phyloP scores from a whole-genome alignment of 1,140 invertebrate genomes.

The Akabosia matsudoensis region DNA sequence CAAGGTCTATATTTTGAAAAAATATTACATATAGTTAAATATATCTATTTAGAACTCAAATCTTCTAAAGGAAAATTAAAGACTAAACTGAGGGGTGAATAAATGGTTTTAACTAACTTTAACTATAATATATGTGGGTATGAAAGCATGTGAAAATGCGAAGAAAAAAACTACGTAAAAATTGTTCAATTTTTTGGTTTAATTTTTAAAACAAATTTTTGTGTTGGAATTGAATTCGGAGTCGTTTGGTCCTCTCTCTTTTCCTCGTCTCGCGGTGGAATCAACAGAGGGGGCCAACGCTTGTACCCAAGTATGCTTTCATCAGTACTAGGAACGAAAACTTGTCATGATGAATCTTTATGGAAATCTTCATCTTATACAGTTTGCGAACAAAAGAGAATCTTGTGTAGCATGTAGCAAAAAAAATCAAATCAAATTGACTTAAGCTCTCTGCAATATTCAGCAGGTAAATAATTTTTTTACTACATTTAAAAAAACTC shows the following conservation, averaged over 20 bases:
- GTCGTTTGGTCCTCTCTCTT: slow-evolving; percentile 16
- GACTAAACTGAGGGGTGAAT: too few relatives aligned
- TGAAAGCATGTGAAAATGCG: not conserved
- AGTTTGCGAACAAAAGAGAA: slow-evolving; percentile 1
- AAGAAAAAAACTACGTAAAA: not conserved
- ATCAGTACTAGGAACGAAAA: slow-evolving; percentile 29
- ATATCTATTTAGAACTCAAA: too few relatives aligned
- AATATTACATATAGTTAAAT: too few relatives aligned
- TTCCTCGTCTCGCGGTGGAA: too few relatives aligned
- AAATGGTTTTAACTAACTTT: too few relatives aligned
- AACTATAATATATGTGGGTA: not conserved
- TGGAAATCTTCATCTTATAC: slow-evolving; percentile 11
- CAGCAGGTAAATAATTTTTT: too few relatives aligned
- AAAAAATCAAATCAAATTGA: not conserved
- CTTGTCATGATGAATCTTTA: slow-evolving; percentile 25
- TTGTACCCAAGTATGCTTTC: slow-evolving; percentile 39
- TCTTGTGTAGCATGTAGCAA: slow-evolving; percentile 1
- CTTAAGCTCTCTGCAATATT: too few relatives aligned
- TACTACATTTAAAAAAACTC: slow-evolving; percentile 3
- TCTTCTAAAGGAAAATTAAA: too few relatives aligned
- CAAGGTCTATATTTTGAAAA: too few relatives aligned
- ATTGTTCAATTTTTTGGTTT: slow-evolving; percentile 26
- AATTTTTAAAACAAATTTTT: slow-evolving; percentile 26
- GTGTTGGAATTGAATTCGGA: slow-evolving; percentile 31
- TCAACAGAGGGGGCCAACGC: slow-evolving; percentile 23